These are phyloP conservation scores for Takifugu bimaculatus DNA, from an alignment of 2,113 vertebrate species.

Conservation along the genomic window DNA sequence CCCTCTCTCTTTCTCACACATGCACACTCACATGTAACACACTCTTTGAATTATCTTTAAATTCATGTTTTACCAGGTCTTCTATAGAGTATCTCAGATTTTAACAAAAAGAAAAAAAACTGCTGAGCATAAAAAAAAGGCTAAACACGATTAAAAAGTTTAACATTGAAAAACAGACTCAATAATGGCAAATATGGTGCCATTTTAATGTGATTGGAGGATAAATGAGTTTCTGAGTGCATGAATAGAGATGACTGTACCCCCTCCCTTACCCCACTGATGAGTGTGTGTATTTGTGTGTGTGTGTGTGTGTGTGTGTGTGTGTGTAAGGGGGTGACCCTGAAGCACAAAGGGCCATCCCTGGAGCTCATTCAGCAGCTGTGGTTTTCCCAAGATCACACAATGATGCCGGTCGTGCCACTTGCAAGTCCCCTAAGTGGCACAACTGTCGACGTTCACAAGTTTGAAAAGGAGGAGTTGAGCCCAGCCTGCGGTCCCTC, in stretches of 20 bases:
- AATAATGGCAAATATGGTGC: slow-evolving; percentile 12
- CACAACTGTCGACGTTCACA: slow-evolving; percentile 74
- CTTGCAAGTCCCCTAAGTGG: slow-evolving; percentile 71
- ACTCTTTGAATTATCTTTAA: too few relatives aligned
- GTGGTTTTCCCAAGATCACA: slow-evolving; percentile 81
- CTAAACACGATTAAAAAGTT: not conserved
- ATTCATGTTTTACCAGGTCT: too few relatives aligned
- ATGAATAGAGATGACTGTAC: slow-evolving; percentile 42
- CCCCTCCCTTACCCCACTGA: slow-evolving; percentile 50
- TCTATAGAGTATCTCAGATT: too few relatives aligned
- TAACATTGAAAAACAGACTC: slow-evolving; percentile 5
- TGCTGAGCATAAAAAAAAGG: not conserved
- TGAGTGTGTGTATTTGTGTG: slow-evolving; percentile 44
- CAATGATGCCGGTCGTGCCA: slow-evolving; percentile 77
- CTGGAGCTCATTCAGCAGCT: slow-evolving; percentile 81
- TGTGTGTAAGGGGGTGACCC: slow-evolving; percentile 70
- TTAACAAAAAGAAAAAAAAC: not conserved
- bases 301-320: slow-evolving; percentile 39
- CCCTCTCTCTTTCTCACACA: not conserved
- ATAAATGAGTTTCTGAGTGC: slow-evolving; percentile 52
- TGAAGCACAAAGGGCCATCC: slow-evolving; percentile 68
- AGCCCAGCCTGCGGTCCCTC: slow-evolving; percentile 52
- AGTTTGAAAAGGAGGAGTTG: slow-evolving; percentile 72
- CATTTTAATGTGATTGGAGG: slow-evolving; percentile 34
- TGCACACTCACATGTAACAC: not conserved